Evolutionary conservation across 2,113 vertebrate species (phyloP).

Genomic region (Etheostoma cragini): DNA sequence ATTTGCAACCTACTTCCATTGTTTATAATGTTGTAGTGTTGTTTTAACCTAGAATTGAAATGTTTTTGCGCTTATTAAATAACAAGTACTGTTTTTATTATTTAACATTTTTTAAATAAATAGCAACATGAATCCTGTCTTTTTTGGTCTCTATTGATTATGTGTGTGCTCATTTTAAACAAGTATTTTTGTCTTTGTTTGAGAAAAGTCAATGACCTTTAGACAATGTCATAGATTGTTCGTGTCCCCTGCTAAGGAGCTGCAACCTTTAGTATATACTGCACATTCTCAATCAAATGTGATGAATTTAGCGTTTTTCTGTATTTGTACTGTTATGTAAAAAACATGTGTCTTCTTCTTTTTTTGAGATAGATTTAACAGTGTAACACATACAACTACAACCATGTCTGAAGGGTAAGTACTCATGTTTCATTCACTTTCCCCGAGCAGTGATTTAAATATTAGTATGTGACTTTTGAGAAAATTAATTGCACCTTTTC

Average conservation of each 20-base stretch:
- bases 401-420: conserved; percentile 84
- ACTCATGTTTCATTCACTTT: not conserved
- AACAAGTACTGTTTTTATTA: not conserved
- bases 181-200: conserved; percentile 6
- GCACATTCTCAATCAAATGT: not conserved
- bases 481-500: conserved; percentile 10
- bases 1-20: not conserved
- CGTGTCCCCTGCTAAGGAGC: not conserved
- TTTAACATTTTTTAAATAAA: not conserved
- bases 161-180: not conserved
- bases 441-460: not conserved
- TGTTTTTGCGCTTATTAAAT: not conserved
- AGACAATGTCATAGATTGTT: conserved; percentile 44
- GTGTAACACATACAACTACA: conserved; percentile 35
- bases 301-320: not conserved
- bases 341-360: not conserved
- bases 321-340: not conserved
- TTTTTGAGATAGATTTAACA: conserved; percentile 27
- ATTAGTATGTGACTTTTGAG: not conserved
- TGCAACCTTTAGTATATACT: not conserved
- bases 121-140: not conserved
- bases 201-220: conserved; percentile 45
- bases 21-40: too few relatives aligned
- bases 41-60: not conserved
- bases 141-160: conserved; percentile 1